These are phyloP conservation scores for Phenacoccus solenopsis DNA, from an alignment of 1,140 invertebrate genomes.

Conservation along the genomic window DNA sequence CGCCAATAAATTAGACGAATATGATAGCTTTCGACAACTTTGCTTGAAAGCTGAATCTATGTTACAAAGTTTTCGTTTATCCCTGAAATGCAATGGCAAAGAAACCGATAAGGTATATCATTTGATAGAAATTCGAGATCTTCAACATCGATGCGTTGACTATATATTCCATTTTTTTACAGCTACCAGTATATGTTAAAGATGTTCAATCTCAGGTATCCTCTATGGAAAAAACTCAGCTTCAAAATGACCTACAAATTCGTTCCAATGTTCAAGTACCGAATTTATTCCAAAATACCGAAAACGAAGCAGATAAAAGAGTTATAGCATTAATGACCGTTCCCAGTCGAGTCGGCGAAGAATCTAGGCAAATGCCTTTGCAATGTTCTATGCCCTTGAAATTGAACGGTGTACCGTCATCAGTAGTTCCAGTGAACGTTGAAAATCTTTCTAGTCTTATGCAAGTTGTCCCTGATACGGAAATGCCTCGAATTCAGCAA, in stretches of 20 bases:
- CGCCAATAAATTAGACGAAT: conserved; percentile 46
- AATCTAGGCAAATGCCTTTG: not conserved
- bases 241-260: not conserved
- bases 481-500: not conserved
- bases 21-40: conserved; percentile 45
- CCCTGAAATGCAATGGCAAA: conserved; percentile 44
- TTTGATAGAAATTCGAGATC: conserved; percentile 32
- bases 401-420: not conserved
- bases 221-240: not conserved
- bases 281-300: not conserved
- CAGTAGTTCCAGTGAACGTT: not conserved
- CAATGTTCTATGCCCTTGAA: not conserved
- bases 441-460: not conserved
- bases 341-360: not conserved
- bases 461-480: not conserved
- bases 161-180: conserved; percentile 1
- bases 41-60: conserved; percentile 51
- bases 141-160: not conserved
- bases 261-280: not conserved
- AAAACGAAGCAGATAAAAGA: not conserved
- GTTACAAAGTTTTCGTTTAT: conserved; percentile 50
- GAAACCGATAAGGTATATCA: conserved; percentile 46
- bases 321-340: not conserved
- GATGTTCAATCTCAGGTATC: not conserved
- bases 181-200: not conserved